Percentiles rank a stretch among this genome's conserved stretches.
phyloP scores from a whole-genome alignment of 2,888 invertebrate genomes.

The Ophonus ardosiacus region DNA sequence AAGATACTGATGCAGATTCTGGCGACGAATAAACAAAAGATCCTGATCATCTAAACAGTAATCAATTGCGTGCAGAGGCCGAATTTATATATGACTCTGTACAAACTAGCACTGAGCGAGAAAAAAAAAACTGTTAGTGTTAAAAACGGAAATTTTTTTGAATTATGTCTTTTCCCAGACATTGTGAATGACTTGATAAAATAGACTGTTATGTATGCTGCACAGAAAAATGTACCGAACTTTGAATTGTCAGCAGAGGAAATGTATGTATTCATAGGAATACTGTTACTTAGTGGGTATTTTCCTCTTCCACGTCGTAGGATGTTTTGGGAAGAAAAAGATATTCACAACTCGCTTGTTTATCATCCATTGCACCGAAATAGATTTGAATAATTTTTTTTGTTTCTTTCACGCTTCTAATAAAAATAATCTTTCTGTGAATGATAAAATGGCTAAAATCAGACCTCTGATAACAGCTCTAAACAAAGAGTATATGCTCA shows the following conservation, averaged over 20 bases:
- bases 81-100: background rate
- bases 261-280: background rate
- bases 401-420: background rate
- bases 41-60: background rate
- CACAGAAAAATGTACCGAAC: no score
- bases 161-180: no score
- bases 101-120: background rate
- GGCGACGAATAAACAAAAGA: no score
- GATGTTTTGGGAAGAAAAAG: background rate
- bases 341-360: no score
- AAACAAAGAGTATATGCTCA: background rate
- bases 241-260: no score
- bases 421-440: background rate
- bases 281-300: background rate
- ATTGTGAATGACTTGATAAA: no score
- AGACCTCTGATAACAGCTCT: constrained; percentile 9
- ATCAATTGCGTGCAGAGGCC: background rate
- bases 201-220: no score
- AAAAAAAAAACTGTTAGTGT: background rate
- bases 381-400: no score
- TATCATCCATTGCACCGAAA: no score
- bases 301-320: background rate
- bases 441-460: constrained; percentile 9
- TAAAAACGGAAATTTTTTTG: background rate
- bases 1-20: background rate